phyloP scores from a whole-genome alignment of 1,140 invertebrate genomes.

The Drosophila tristis region DNA sequence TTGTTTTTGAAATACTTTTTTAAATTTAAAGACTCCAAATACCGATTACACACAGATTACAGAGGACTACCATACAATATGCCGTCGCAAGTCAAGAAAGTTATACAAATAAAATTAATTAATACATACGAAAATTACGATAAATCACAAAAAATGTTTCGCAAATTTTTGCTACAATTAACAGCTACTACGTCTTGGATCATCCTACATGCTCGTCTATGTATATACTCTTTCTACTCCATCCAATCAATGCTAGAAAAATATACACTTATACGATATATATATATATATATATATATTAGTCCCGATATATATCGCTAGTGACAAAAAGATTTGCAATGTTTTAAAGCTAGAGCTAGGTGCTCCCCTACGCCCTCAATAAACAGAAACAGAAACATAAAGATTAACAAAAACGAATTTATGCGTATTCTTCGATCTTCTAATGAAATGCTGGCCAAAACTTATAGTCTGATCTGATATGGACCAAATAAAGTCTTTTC shows the following conservation, averaged over 20 bases:
- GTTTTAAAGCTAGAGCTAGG: constrained; percentile 40
- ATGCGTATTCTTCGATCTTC: constrained; percentile 2
- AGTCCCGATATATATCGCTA: constrained; percentile 34
- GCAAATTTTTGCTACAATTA: constrained; percentile 75
- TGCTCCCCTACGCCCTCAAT: constrained; percentile 4
- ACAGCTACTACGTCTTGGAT: constrained; percentile 45
- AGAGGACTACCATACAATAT: constrained; percentile 2
- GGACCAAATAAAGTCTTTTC: constrained; percentile 32
- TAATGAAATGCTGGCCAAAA: constrained; percentile 37
- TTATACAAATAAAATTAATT: constrained; percentile 11
- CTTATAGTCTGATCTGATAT: constrained; percentile 32
- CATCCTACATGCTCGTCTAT: constrained; percentile 37
- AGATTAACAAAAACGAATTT: constrained; percentile 22
- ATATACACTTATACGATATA: constrained; percentile 56
- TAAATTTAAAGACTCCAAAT: constrained; percentile 52
- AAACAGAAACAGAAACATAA: constrained; percentile 18
- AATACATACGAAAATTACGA: constrained; percentile 69
- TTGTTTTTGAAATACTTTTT: constrained; percentile 60
- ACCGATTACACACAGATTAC: constrained; percentile 7
- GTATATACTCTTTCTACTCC: no score
- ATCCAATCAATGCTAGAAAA: constrained; percentile 56
- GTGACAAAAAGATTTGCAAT: constrained; percentile 40
- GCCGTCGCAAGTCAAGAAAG: no score
- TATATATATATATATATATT: constrained; percentile 49
- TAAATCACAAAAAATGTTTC: constrained; percentile 78